Evolutionary conservation across 2,797 vertebrate genomes (phyloP), one percentile per base, ranked within the genome.

Genomic region (Sebastiscus albofasciatus): DNA sequence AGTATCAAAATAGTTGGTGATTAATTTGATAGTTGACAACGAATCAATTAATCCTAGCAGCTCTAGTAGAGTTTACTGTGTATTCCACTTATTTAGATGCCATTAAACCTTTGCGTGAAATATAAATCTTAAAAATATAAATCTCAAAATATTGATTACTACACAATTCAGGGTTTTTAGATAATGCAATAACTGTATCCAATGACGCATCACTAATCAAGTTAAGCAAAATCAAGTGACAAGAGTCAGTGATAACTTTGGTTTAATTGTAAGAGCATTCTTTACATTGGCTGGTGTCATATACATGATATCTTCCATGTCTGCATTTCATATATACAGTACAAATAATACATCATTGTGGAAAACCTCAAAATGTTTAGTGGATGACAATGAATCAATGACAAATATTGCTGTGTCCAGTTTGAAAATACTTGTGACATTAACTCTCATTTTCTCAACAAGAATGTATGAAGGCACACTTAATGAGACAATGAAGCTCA

Each of bases 191-290:
- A 6, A 8, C 3, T 62, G 12, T 39, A 6, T 2, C 16, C 55
- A 68, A 14, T 72, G 12, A 60, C 4, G 3, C 20, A 18, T 9
- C 2, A 2, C 3, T 39, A 46, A 27, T 26, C 1, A 20, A 39
- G 8, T 46, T 1, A 11, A 83, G 65, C 31, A 46, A 73, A 67
- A 49, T 29, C 2, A 86, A 61, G 62, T 20, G 52, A 83, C 46
- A 79, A 54, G 6, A 64, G 9, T 74, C 20, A 58, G 65, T 77
- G 61, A 85, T 88, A 80, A 85, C 74, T 93, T 93, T 87, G 87
- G 86, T 94, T 96, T 95, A 91, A 87, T 94, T 88, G 52, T 69
- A 82, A 87, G 82, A 81, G 65, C 75, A 85, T 89, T 84, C 61
- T 85, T 74, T 83, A 89, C 85, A 92, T 79, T 55, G 46, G 78